Evolutionary conservation across 2,888 invertebrate genomes (phyloP), one percentile per base, ranked within the genome.

Genomic region (Anagyrus pseudococci): DNA sequence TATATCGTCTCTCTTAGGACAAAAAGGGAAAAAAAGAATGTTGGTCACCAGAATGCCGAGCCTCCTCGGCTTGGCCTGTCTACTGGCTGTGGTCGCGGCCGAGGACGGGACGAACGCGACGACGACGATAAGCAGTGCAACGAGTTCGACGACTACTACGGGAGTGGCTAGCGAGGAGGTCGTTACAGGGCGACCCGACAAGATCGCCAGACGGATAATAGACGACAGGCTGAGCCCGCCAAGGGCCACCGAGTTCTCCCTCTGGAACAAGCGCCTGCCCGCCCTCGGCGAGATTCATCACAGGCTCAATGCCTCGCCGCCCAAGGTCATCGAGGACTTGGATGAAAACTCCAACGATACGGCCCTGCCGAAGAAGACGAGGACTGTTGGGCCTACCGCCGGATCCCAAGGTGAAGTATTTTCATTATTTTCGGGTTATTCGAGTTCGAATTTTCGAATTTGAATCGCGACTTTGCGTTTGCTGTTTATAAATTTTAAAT

Each of bases 171-270:
- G 3, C 17, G 40, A 15, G 2, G 23, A 20, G 6, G 3, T 15
- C 1, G 10, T 49, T 19, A 19, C 23, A 13, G 8, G 20, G 15
- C 4, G 8, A 15, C 4, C 7, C 15, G 62, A 59, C 1, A 66
- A 66, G n/a, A 62, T 62, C 13, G 43, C 60, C 6, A 52, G 66
- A 40, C 49, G 66, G 20, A 47, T 63, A 2, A 60, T 63, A 25
- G 66, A 66, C 7, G 63, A 66, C 6, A 46, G 60, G 13, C 37
- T 63, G 15, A 60, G 33, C 1, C 62, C 61, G 0, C 66, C 66
- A 2, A 54, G 49, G 25, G 13, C 47, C 10, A 48, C 48, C 2
- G 66, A 66, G 7, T 66, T 54, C 10, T 19, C 57, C 1, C 7
- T 48, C 3, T 62, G 66, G 63, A 63, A 50, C 22, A 63, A 48